These are phyloP conservation scores for Ophion obscuratus DNA, from an alignment of 2,888 invertebrate species.

Conservation along the genomic window DNA sequence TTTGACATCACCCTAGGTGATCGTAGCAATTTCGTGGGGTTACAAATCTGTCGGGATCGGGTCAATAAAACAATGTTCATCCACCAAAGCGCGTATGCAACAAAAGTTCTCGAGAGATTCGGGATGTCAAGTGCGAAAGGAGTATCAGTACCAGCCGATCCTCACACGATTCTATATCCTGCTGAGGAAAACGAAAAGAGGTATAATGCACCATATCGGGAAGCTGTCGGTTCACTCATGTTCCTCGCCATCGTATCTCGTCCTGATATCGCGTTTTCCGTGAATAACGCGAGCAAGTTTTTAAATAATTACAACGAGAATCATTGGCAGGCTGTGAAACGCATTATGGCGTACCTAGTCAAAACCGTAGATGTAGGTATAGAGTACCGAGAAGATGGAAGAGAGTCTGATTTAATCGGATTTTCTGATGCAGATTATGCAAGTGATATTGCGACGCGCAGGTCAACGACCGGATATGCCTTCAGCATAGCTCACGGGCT, in stretches of 20 bases:
- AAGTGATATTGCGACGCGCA: slow-evolving; percentile 52
- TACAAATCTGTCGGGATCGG: no score
- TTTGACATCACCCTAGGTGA: slow-evolving; percentile 57
- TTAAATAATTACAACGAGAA: no score
- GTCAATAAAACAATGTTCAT: no score
- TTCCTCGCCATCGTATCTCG: no score
- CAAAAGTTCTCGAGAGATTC: no score
- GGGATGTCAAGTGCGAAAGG: no score
- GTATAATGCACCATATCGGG: slow-evolving; percentile 50
- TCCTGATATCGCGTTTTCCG: no score
- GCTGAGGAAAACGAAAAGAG: slow-evolving; percentile 24
- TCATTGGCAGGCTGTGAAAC: no score
- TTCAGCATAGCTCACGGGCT: slow-evolving; percentile 57
- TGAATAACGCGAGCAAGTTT: no score
- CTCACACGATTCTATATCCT: slow-evolving; percentile 32
- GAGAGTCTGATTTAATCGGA: not conserved
- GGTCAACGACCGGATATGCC: slow-evolving; percentile 69
- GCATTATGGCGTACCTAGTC: no score
- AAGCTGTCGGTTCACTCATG: slow-evolving; percentile 51
- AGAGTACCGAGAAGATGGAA: slow-evolving; percentile 13
- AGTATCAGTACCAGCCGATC: slow-evolving; percentile 58
- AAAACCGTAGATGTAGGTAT: no score
- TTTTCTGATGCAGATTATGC: slow-evolving; percentile 64
- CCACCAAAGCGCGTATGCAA: no score
- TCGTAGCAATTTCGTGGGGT: slow-evolving; percentile 9